These are phyloP conservation scores for Fragariocoptes setiger DNA, from an alignment of 1,140 invertebrate genomes.

Conservation along the genomic window DNA sequence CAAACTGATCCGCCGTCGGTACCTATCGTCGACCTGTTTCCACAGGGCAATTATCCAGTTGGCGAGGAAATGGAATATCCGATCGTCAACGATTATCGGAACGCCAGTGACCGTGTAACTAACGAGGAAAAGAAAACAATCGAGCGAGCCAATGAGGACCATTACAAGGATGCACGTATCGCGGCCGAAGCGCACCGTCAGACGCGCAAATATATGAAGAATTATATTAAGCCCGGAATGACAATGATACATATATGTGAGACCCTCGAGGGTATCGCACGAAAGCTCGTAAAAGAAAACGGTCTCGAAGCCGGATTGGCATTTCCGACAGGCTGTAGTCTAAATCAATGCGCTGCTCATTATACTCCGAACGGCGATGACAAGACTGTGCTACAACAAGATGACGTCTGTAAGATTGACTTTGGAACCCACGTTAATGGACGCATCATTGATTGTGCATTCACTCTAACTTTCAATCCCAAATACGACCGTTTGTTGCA, in stretches of 20 bases:
- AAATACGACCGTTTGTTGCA: conserved; percentile 83
- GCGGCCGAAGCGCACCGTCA: conserved; percentile 91
- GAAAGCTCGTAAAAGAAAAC: conserved; percentile 71
- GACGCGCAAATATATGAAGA: conserved; percentile 57
- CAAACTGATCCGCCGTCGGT: conserved; percentile 57
- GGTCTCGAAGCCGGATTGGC: conserved; percentile 81
- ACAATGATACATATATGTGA: conserved; percentile 97
- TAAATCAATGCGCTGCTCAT: conserved; percentile 95
- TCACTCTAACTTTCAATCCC: conserved; percentile 79
- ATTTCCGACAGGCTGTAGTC: conserved; percentile 91
- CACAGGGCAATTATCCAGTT: conserved; percentile 31
- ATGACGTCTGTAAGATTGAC: conserved; percentile 97
- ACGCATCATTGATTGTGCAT: conserved; percentile 93
- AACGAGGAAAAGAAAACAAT: conserved; percentile 53
- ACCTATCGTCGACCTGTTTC: conserved; percentile 48
- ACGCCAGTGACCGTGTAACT: conserved; percentile 50
- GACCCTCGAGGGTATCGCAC: conserved; percentile 62
- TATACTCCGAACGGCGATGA: conserved; percentile 98
- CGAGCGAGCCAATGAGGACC: conserved; percentile 28
- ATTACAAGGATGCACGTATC: conserved; percentile 72
- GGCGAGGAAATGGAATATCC: conserved; percentile 20
- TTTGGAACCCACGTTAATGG: conserved; percentile 97
- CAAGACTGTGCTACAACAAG: conserved; percentile 61
- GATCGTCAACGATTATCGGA: conserved; percentile 25
- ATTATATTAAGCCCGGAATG: conserved; percentile 87